Percentiles rank a stretch among this genome's conserved stretches.
phyloP scores from a whole-genome alignment of 2,113 vertebrate species.

The Heterocephalus glaber region DNA sequence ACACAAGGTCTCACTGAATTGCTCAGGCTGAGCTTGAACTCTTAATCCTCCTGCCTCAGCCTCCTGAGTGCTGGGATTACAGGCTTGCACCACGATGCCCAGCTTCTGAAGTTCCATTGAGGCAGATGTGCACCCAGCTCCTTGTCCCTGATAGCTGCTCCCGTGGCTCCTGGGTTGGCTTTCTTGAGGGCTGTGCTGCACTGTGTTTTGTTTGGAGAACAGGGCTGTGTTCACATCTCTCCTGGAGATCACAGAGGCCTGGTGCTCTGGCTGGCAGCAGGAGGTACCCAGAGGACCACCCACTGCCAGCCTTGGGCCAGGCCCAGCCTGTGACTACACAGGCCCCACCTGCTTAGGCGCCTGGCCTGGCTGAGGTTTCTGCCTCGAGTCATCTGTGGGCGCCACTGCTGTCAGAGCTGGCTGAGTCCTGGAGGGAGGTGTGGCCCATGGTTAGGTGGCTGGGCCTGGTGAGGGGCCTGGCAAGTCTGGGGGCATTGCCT shows the following conservation, averaged over 20 bases:
- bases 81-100: neutral
- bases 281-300: neutral
- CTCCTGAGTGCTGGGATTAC: neutral
- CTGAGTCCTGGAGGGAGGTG: neutral
- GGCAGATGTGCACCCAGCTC: neutral
- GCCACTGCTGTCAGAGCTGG: neutral
- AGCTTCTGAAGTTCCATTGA: neutral
- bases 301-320: neutral
- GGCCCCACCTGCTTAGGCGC: neutral
- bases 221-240: neutral
- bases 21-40: neutral
- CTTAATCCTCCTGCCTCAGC: neutral
- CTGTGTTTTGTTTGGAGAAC: neutral
- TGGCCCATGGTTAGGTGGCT: neutral
- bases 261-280: neutral
- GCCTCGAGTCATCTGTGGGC: neutral
- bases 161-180: neutral
- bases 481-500: neutral
- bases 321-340: neutral
- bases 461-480: accelerated
- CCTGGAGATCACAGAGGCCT: neutral
- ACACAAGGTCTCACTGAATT: neutral
- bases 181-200: neutral
- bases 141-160: neutral
- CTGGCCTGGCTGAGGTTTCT: neutral